Conservation (phyloP, 2,113 vertebrate genomes). For the Talpa occidentalis region DNA sequence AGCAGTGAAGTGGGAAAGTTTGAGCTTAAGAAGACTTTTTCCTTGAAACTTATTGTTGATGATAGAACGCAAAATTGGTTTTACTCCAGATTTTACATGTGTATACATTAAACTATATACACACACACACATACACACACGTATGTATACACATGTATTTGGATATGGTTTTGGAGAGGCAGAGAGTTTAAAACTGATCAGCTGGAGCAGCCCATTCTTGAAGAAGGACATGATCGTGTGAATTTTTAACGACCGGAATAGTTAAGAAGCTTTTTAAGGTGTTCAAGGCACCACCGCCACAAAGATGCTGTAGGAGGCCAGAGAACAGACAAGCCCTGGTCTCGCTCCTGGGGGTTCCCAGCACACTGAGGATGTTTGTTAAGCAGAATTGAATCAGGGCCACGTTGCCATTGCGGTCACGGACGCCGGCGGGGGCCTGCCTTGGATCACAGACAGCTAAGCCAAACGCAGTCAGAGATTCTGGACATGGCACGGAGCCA, state of each 20-base stretch:
- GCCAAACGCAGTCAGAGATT: background rate
- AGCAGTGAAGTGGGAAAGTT: background rate
- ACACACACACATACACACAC: background rate
- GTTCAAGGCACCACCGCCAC: background rate
- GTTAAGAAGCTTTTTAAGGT: background rate
- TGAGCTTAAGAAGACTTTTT: background rate
- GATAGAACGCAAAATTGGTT: background rate
- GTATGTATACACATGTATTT: background rate
- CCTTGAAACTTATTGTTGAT: background rate
- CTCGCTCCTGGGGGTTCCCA: background rate
- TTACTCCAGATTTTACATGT: background rate
- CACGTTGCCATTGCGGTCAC: rapidly evolving
- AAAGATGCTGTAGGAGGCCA: background rate
- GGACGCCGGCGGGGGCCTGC: background rate
- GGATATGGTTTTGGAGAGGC: background rate
- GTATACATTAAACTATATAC: background rate
- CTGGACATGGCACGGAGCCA: background rate
- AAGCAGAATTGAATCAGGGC: background rate
- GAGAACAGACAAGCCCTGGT: background rate
- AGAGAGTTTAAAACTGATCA: background rate
- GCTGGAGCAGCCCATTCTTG: background rate
- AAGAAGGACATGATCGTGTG: background rate
- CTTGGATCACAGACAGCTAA: background rate
- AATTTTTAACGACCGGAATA: background rate
- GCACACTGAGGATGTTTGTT: background rate